Percentiles rank a stretch among this genome's conserved stretches.
phyloP scores from a whole-genome alignment of 2,888 invertebrate species.

The Ichneumoninae sp. region DNA sequence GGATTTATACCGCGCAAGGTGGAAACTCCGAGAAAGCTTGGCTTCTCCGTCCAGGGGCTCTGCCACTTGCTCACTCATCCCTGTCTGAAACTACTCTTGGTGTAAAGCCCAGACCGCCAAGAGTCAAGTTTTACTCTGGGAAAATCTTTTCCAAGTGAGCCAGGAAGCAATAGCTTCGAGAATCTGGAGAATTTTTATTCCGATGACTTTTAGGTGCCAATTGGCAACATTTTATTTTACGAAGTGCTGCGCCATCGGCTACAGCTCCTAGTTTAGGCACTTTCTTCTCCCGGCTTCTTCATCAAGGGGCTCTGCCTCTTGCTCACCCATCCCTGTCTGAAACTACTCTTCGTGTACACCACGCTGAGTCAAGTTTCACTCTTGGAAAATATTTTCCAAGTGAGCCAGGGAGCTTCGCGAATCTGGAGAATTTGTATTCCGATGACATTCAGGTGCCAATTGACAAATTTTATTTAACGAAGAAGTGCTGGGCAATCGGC shows the following conservation, averaged over 20 bases:
- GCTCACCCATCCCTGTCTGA: constrained; percentile 52
- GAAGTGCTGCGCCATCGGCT: no score
- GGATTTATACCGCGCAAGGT: constrained; percentile 69
- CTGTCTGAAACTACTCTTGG: constrained; percentile 16
- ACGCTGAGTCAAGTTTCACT: constrained; percentile 10
- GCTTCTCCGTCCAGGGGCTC: constrained; percentile 46
- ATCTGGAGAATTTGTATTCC: no score
- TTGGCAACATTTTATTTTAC: no score
- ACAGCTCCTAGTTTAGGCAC: no score
- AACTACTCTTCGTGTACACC: constrained; percentile 18
- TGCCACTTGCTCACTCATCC: constrained; percentile 52
- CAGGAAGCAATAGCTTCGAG: neutral
- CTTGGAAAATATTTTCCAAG: constrained; percentile 35
- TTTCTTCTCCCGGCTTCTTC: constrained; percentile 40
- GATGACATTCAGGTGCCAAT: no score
- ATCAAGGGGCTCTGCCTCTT: constrained; percentile 9
- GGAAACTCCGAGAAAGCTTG: constrained; percentile 67
- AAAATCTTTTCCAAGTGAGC: constrained; percentile 34
- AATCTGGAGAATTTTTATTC: no score
- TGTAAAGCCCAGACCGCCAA: constrained; percentile 1
- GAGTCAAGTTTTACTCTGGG: constrained; percentile 16
- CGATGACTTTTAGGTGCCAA: no score
- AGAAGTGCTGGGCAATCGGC: neutral
- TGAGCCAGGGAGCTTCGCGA: neutral
- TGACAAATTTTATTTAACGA: no score